Evolutionary conservation across 2,113 vertebrate species (phyloP), one percentile per base, ranked within the genome.

Genomic region (Poeciliopsis occidentalis): DNA sequence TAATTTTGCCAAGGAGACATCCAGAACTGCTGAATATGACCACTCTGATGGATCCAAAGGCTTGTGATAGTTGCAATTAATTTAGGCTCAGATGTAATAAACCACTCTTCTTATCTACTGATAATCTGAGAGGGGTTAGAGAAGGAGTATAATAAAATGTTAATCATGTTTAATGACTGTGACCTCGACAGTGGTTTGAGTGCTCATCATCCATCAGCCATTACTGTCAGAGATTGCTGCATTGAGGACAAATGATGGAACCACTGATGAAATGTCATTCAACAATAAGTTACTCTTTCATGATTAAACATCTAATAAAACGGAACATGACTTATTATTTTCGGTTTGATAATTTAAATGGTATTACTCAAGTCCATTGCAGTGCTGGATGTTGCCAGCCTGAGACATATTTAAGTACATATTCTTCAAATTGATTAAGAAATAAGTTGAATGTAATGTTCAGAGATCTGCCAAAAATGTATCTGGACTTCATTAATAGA

Each of bases 131-230:
- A 67, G 82, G 78, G 82, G 85, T 86, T 80, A 85, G 70, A 76
- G 80, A 62, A 73, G 85, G 87, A 86, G 78, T 69, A 84, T 87
- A 87, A 87, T 90, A 84, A 89, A 91, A 89, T 85, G 83, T 88
- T 88, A 84, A 91, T 91, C 79, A 82, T 72, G 81, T 87, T 88
- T 90, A 89, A 91, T 89, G 83, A 90, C 64, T 61, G 61, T 1
- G 64, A 83, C 75, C 81, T 86, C 66, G 39, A 80, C 66, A 41
- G 84, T 29, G 71, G 80, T 73, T 63, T 24, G 70, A 82, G 76
- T 62, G 74, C 73, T 75, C 81, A 85, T 81, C 69, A 63, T 85
- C 79, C 54, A 85, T 87, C 84, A 83, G 64, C 81, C 80, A 80
- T 85, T 82, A 78, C 79, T 82, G 84, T 76, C 75, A 57, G 75